Evolutionary conservation across 2,797 vertebrate species (phyloP), one percentile per base, ranked within the genome.

Genomic region (Gastrophryne carolinensis): DNA sequence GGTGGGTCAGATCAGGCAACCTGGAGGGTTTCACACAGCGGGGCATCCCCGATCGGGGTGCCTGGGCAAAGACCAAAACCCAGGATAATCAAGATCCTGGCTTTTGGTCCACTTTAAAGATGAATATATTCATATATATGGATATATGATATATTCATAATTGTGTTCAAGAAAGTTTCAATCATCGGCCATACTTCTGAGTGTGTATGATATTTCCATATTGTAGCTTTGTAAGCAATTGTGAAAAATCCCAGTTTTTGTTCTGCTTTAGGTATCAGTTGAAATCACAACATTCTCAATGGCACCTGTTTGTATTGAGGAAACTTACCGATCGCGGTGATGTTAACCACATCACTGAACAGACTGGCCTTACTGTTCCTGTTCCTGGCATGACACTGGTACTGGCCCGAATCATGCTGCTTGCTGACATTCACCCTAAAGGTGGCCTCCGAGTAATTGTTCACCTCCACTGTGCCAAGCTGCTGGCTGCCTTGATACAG

Each of bases 311-410:
- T 21, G 34, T 65, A 30, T 17, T 44, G 17, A 17, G 3, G 35
- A 7, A 1, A 74, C 84, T 86, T 80, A 91, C 91, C 83, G 81
- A 92, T 86, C 19, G 91, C 86, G 21, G 84, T 87, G 72, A 92
- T 61, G 15, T 79, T 83, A 39, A 91, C 58, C 29, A 70, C 12
- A 8, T 83, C 73, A 9, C 90, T 92, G 41, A 23, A 5, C 71
- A 81, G 69, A 10, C 21, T 11, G 0, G 19, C 2, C 3, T 79
- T 57, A 19, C 86, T 85, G 58, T 92, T 89, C 66, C 86, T 84
- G 15, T 92, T 92, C 23, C 73, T 61, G 3, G 81, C 87, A 0
- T 50, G 24, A 50, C 91, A 92, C 12, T 30, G 83, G 72, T 92
- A 92, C 3, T 79, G 79, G 3, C 12, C 44, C 41, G 26, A 41